Percentiles rank a stretch among this genome's conserved stretches.
Conservation (phyloP, 1,140 invertebrate genomes). For the Tetragnatha versicolor region DNA sequence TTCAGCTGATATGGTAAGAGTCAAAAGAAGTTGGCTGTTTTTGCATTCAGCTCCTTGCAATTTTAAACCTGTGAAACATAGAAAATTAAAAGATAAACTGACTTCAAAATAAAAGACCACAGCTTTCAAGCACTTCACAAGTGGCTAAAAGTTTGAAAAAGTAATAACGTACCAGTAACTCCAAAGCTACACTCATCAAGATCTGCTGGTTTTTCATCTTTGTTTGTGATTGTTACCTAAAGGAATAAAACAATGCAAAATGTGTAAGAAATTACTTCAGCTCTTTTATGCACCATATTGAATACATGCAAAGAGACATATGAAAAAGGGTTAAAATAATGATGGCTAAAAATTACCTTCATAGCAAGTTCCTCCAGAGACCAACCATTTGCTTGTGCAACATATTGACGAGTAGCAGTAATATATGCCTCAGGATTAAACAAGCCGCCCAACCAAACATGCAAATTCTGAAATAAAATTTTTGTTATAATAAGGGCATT, state of each 20-base stretch:
- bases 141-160: no score
- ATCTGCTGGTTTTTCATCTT: slow-evolving; percentile 62
- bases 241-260: neutral
- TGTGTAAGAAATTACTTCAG: neutral
- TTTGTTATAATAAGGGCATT: neutral
- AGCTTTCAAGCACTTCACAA: no score
- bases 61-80: slow-evolving; percentile 75
- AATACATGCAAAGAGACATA: neutral
- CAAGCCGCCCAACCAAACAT: slow-evolving; percentile 95
- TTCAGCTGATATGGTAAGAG: slow-evolving; percentile 93
- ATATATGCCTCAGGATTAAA: slow-evolving; percentile 99
- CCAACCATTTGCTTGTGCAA: slow-evolving; percentile 83
- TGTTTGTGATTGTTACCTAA: slow-evolving; percentile 72
- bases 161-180: slow-evolving; percentile 71
- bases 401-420: slow-evolving; percentile 96
- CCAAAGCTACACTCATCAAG: slow-evolving; percentile 82
- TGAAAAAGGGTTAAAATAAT: neutral
- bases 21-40: slow-evolving; percentile 88
- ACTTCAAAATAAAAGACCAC: neutral
- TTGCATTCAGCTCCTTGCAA: slow-evolving; percentile 93
- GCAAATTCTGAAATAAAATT: slow-evolving; percentile 74
- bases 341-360: slow-evolving; percentile 68
- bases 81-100: neutral
- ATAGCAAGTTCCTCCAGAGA: slow-evolving; percentile 93
- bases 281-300: neutral